Evolutionary conservation across 2,888 invertebrate genomes (phyloP).

Genomic region (Uropetala carovei): DNA sequence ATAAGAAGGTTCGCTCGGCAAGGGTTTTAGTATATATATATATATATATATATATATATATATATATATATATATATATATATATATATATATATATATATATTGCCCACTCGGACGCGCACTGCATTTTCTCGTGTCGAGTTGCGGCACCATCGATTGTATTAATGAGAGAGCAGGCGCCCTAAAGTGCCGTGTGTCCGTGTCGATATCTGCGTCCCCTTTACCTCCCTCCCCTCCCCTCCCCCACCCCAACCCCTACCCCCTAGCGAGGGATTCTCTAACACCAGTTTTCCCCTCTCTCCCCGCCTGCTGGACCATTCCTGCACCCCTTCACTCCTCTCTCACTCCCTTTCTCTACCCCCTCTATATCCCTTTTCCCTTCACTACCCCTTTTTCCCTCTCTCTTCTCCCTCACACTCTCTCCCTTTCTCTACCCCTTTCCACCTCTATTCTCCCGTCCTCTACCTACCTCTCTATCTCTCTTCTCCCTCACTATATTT

Average conservation of each 20-base stretch:
- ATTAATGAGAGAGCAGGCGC: constrained; percentile 22
- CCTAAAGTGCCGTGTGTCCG: constrained; percentile 38
- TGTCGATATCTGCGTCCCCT: constrained; percentile 57
- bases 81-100: background rate
- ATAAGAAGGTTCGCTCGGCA: too few relatives aligned
- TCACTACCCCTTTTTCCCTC: background rate
- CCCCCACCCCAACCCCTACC: too few relatives aligned
- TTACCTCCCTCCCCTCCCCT: too few relatives aligned
- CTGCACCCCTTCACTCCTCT: background rate
- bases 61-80: background rate
- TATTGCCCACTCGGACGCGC: background rate
- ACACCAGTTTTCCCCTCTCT: background rate
- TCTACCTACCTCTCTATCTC: background rate
- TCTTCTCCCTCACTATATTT: too few relatives aligned
- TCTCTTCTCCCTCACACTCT: background rate
- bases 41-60: background rate
- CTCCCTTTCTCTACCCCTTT: background rate
- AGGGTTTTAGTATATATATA: background rate
- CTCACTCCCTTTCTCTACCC: background rate
- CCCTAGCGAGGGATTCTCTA: constrained; percentile 10
- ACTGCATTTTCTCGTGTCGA: constrained; percentile 35
- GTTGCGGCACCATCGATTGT: constrained; percentile 31
- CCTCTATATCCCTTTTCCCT: background rate
- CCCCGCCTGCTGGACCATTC: constrained; percentile 31
- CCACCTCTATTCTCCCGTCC: background rate